Evolutionary conservation across 2,888 invertebrate species (phyloP).

Genomic region (Mythimna vitellina): DNA sequence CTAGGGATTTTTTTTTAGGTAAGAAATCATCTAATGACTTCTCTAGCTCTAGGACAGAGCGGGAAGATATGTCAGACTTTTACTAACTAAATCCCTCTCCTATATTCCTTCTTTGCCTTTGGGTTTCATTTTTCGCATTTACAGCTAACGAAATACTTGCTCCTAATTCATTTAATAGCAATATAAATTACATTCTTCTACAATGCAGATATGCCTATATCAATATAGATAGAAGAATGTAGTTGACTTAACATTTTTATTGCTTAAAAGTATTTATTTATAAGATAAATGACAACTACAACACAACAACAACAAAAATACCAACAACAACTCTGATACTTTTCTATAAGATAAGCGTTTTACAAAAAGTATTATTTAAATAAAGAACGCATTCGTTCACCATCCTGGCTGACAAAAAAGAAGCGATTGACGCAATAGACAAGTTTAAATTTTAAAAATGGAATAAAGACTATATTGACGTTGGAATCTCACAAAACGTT

Average conservation of each 20-base stretch:
- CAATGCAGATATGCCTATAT: too few relatives aligned
- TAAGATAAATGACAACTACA: neutral
- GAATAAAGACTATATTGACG: constrained; percentile 21
- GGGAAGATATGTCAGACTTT: too few relatives aligned
- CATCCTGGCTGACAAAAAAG: constrained; percentile 4
- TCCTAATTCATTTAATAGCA: neutral
- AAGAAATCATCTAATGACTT: too few relatives aligned
- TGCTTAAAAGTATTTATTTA: neutral
- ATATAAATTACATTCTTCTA: neutral
- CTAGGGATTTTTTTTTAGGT: too few relatives aligned
- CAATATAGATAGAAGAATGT: too few relatives aligned
- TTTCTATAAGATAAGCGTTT: constrained; percentile 16
- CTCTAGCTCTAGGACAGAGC: too few relatives aligned
- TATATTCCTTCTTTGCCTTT: too few relatives aligned
- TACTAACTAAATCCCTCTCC: too few relatives aligned
- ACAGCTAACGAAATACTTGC: neutral
- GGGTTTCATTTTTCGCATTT: too few relatives aligned
- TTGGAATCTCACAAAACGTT: constrained; percentile 3
- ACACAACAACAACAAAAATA: too few relatives aligned
- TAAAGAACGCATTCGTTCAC: constrained; percentile 10
- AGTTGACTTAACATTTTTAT: neutral
- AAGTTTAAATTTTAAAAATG: constrained; percentile 10
- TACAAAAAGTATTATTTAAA: constrained; percentile 36
- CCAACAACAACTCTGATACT: neutral
- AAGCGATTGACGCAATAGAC: neutral